Evolutionary conservation across 2,113 vertebrate species (phyloP).

Genomic region (Clarias gariepinus): DNA sequence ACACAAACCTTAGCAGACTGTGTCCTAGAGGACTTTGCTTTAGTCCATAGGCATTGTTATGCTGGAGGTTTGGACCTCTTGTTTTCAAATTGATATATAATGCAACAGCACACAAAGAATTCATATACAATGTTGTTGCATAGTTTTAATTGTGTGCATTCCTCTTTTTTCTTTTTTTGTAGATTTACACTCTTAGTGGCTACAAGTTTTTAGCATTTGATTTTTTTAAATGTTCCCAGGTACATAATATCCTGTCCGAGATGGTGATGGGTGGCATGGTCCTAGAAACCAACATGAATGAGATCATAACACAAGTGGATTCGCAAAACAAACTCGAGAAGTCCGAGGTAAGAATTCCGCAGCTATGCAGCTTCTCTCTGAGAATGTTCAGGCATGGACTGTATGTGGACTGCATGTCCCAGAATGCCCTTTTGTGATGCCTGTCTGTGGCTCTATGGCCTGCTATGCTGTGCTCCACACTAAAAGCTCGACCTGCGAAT

Average conservation of each 20-base stretch:
- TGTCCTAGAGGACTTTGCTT: neutral
- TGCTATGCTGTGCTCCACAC: constrained; percentile 48
- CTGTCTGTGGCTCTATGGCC: constrained; percentile 59
- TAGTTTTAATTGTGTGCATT: neutral
- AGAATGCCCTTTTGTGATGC: constrained; percentile 67
- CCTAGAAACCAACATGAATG: constrained; percentile 99
- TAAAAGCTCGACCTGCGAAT: constrained; percentile 32
- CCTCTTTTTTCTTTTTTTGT: neutral
- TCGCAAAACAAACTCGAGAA: constrained; percentile 98
- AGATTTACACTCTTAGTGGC: neutral
- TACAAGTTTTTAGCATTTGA: neutral
- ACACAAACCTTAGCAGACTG: neutral
- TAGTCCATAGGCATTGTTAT: neutral
- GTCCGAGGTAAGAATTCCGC: constrained; percentile 86
- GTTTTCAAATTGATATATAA: neutral
- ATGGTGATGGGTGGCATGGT: constrained; percentile 99
- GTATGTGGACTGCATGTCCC: constrained; percentile 65
- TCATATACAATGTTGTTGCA: neutral
- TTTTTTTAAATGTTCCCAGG: constrained; percentile 66
- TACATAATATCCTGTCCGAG: constrained; percentile 98
- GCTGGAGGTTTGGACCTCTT: neutral
- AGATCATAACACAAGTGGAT: constrained; percentile 97
- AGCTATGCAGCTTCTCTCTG: constrained; percentile 7
- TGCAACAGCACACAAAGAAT: neutral
- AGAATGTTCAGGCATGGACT: constrained; percentile 63